Percentiles rank a stretch among this genome's conserved stretches.
Conservation (phyloP, 2,888 invertebrate species). For the Acronicta alni region DNA sequence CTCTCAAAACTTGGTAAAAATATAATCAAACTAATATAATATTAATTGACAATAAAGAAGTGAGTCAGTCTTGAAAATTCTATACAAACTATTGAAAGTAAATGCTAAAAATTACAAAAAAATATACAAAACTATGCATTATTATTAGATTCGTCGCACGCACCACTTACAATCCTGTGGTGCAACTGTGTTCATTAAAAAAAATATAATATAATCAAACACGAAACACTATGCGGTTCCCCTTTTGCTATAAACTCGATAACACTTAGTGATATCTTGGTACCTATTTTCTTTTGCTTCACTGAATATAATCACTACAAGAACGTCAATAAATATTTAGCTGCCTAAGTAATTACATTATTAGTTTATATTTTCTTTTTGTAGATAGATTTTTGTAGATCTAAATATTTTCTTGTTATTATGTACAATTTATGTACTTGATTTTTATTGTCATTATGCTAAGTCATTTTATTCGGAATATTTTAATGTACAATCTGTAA, state of each 20-base stretch:
- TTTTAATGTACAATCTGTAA: slow-evolving; percentile 27
- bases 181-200: neutral
- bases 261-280: no score
- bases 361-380: neutral
- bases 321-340: no score
- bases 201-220: slow-evolving; percentile 1
- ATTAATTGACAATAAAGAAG: slow-evolving; percentile 6
- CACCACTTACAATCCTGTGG: no score
- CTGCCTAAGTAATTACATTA: neutral
- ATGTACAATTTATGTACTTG: slow-evolving; percentile 44
- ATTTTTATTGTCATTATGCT: slow-evolving; percentile 48
- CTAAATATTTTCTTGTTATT: slow-evolving; percentile 8
- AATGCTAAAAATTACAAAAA: slow-evolving; percentile 10
- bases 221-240: no score
- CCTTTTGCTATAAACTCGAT: no score
- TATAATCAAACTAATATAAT: slow-evolving; percentile 7
- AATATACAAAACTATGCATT: slow-evolving; percentile 7
- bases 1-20: slow-evolving; percentile 30
- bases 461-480: slow-evolving; percentile 30
- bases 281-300: no score
- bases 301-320: no score
- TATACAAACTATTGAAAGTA: neutral
- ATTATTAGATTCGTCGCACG: neutral
- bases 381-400: neutral
- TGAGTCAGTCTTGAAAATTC: slow-evolving; percentile 37